These are phyloP conservation scores for Anolis carolinensis DNA, from an alignment of 2,113 vertebrate genomes.

Conservation along the genomic window DNA sequence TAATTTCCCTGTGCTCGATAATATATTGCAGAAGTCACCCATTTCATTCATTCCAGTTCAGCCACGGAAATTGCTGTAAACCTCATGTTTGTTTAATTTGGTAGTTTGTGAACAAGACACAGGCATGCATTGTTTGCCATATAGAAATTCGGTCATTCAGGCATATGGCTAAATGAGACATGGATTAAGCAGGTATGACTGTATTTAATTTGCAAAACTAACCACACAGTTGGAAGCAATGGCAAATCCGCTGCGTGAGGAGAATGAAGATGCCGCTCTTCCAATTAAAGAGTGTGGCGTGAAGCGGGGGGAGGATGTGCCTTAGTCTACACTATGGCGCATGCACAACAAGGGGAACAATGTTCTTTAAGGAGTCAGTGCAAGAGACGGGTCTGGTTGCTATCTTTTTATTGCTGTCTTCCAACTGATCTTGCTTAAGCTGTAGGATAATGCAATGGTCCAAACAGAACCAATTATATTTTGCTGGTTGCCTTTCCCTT, in stretches of 20 bases:
- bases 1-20: not conserved
- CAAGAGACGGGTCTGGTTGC: not conserved
- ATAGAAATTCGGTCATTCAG: not conserved
- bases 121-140: not conserved
- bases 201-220: slow-evolving; percentile 32
- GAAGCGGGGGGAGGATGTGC: not conserved
- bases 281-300: not conserved
- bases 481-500: not conserved
- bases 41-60: slow-evolving; percentile 21
- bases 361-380: not conserved
- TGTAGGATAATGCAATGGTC: not conserved
- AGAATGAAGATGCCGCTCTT: slow-evolving; percentile 18
- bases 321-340: not conserved
- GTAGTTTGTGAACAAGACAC: not conserved
- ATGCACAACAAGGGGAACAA: not conserved
- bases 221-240: slow-evolving; percentile 16
- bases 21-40: not conserved
- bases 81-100: slow-evolving; percentile 8
- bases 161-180: not conserved
- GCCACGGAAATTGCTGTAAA: not conserved
- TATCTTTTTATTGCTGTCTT: not conserved
- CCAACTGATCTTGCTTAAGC: not conserved
- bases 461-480: not conserved
- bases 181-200: slow-evolving; percentile 33
- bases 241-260: not conserved